These are phyloP conservation scores for Drosophila seclusa DNA, from an alignment of 2,888 invertebrate genomes.

Conservation along the genomic window DNA sequence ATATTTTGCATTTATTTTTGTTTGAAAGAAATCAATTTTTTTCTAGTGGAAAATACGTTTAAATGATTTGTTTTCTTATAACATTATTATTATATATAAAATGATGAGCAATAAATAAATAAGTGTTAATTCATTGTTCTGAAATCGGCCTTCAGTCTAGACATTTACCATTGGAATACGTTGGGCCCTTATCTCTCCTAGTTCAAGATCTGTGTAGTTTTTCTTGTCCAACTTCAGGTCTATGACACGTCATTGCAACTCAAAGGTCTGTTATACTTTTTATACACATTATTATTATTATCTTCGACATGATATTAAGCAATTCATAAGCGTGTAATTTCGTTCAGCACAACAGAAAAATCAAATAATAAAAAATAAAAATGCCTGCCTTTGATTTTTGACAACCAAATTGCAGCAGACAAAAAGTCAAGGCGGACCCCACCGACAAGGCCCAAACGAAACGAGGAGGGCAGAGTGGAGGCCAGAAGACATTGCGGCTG, in stretches of 20 bases:
- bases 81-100: background rate
- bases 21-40: background rate
- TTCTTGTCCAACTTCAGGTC: background rate
- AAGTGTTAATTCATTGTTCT: background rate
- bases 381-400: constrained; percentile 77
- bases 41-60: background rate
- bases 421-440: constrained; percentile 56
- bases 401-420: constrained; percentile 82
- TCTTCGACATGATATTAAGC: constrained; percentile 64
- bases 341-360: constrained; percentile 52
- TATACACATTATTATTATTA: constrained; percentile 29
- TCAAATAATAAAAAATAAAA: constrained; percentile 38
- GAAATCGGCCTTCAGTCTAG: background rate
- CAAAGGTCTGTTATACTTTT: background rate
- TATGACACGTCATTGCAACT: constrained; percentile 5
- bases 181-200: background rate
- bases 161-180: background rate
- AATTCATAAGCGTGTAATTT: constrained; percentile 74
- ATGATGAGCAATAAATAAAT: background rate
- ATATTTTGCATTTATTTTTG: background rate
- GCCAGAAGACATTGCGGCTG: constrained; percentile 12
- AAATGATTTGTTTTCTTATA: background rate
- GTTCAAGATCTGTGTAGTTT: background rate
- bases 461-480: background rate
- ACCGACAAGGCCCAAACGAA: background rate